Evolutionary conservation across 2,888 invertebrate genomes (phyloP), one percentile per base, ranked within the genome.

Genomic region (Coleophora deauratella): DNA sequence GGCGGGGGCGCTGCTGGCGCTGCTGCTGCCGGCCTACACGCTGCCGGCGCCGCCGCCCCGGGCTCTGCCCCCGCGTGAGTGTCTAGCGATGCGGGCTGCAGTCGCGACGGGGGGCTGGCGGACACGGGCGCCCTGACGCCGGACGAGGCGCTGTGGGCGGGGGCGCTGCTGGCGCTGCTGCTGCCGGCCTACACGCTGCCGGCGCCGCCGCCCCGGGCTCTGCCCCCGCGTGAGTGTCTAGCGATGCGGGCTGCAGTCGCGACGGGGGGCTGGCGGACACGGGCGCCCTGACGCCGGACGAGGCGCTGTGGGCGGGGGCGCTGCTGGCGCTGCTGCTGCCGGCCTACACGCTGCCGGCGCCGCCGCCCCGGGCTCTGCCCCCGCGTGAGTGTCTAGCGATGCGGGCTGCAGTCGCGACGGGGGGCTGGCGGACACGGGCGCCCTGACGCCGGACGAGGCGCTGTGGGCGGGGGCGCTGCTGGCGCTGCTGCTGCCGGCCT

Each of bases 171-270:
- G 56, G 91, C 93, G 37, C 85, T 92, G 53, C 73, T 92, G 48
- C 80, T 93, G 60, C 91, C 93, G 7, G 88, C 90, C 33, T 91
- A 91, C 70, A 86, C 92, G n/a, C 89, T 89, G 53, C 89, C 89
- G 51, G 87, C 88, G 52, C 82, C 91, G 38, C 89, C 90, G 46
- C 90, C 88, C 63, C 89, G 90, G 49, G 90, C 91, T 8, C 75
- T 94, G 52, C 92, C 94, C 14, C 90, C 91, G 55, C 74, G 91
- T 91, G 66, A 57, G 71, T 66, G 27, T n/a, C n/a, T n/a, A n/a
- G n/a, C n/a, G n/a, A n/a, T n/a, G n/a, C n/a, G n/a, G n/a, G n/a
- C n/a, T n/a, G n/a, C n/a, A n/a, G n/a, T n/a, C n/a, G n/a, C n/a
- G n/a, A n/a, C n/a, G n/a, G n/a, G n/a, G 89, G 87, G 14, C 73